These are phyloP conservation scores for Chalcis sispes DNA, from an alignment of 2,888 invertebrate genomes.

Conservation along the genomic window DNA sequence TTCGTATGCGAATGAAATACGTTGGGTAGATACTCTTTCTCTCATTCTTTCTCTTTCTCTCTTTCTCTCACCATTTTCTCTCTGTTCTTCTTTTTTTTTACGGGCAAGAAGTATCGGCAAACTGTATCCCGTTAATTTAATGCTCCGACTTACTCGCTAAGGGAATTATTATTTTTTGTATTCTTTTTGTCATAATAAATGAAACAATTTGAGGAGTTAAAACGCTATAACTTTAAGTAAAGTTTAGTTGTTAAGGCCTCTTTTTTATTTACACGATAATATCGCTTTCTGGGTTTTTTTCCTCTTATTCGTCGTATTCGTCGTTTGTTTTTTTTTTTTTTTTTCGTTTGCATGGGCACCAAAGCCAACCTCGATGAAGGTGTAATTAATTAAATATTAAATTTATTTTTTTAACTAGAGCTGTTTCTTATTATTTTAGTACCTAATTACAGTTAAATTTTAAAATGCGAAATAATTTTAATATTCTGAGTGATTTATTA, in stretches of 20 bases:
- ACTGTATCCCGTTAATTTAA: slow-evolving; percentile 40
- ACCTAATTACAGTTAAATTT: too few species aligned
- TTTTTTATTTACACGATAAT: not conserved
- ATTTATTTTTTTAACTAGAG: slow-evolving; percentile 2
- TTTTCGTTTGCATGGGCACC: slow-evolving; percentile 9
- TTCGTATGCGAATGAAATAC: slow-evolving; percentile 56
- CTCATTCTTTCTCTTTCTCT: not conserved
- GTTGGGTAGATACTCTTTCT: slow-evolving; percentile 16
- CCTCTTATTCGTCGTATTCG: slow-evolving; percentile 15
- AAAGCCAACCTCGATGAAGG: slow-evolving; percentile 18
- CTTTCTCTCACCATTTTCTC: not conserved
- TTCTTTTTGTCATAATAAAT: not conserved
- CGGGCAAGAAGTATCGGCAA: slow-evolving; percentile 34
- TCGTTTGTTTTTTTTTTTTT: slow-evolving; percentile 27
- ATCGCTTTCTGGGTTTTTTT: not conserved
- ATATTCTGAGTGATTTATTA: too few species aligned
- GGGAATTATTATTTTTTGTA: slow-evolving; percentile 5
- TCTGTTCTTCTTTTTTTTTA: slow-evolving; percentile 6
- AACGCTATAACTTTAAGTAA: slow-evolving; percentile 1
- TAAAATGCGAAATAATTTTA: too few species aligned
- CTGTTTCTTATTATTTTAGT: too few species aligned
- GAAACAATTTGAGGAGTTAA: slow-evolving; percentile 12
- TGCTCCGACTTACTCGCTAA: slow-evolving; percentile 1
- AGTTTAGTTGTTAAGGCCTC: not conserved
- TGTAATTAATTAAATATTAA: slow-evolving; percentile 9